These are phyloP conservation scores for Hypomecis atomaria DNA, from an alignment of 2,888 invertebrate species.

Conservation along the genomic window DNA sequence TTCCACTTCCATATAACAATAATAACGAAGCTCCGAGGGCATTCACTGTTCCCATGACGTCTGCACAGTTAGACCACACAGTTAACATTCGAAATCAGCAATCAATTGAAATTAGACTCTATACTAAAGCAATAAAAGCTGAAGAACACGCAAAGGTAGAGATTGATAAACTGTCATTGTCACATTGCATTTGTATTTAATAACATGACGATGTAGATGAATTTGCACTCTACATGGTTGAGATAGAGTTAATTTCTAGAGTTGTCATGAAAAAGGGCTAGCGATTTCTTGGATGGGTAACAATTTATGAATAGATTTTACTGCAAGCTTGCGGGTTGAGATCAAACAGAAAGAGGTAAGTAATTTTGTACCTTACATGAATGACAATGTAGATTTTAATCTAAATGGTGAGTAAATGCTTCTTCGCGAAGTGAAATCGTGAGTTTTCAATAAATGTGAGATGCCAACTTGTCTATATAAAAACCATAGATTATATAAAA, in stretches of 20 bases:
- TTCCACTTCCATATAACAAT: constrained; percentile 39
- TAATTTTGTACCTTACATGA: background rate
- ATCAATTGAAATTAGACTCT: constrained; percentile 49
- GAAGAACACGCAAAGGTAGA: constrained; percentile 37
- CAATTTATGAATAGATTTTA: constrained; percentile 35
- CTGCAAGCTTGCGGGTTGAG: constrained; percentile 4
- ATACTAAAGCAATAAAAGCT: constrained; percentile 42
- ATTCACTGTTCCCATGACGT: constrained; percentile 68
- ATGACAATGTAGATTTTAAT: background rate
- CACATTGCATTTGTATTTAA: constrained; percentile 24
- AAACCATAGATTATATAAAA: no score
- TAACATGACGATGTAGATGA: constrained; percentile 24
- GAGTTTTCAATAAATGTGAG: no score
- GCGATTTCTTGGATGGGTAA: constrained; percentile 46
- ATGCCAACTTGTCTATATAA: no score
- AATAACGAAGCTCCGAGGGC: constrained; percentile 52
- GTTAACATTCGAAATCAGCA: constrained; percentile 41
- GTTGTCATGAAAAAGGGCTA: constrained; percentile 35
- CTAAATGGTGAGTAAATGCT: no score
- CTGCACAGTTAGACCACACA: constrained; percentile 62
- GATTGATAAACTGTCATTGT: constrained; percentile 44
- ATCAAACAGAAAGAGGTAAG: constrained; percentile 11
- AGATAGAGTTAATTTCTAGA: constrained; percentile 18
- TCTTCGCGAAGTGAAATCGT: background rate
- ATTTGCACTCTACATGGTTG: constrained; percentile 25